A percentile compares a stretch with the other conserved stretches of the same genome.
Conservation (phyloP, 2,888 invertebrate genomes). For the Alitta virens region DNA sequence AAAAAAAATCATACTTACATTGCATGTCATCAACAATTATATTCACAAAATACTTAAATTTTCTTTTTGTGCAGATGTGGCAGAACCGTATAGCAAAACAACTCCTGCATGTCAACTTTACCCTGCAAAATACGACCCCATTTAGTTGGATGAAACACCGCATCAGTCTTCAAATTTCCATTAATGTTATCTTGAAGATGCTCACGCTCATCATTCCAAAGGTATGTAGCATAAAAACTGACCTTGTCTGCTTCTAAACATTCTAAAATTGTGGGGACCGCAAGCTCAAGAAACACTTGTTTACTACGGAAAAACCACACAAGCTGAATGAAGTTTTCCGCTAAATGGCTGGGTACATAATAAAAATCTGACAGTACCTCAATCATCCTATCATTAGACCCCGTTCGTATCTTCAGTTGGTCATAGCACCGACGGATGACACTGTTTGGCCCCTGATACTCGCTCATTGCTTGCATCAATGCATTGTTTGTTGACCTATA, state of each 20-base stretch:
- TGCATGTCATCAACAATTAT: too few species aligned
- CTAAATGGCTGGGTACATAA: conserved; percentile 25
- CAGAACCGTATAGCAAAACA: conserved; percentile 3
- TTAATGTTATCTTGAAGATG: too few species aligned
- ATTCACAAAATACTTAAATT: too few species aligned
- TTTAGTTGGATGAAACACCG: conserved; percentile 28
- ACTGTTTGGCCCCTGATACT: too few species aligned
- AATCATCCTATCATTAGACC: too few species aligned
- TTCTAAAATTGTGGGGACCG: conserved; percentile 24
- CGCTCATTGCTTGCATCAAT: too few species aligned
- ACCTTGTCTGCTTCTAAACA: conserved; percentile 20
- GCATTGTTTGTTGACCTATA: too few species aligned
- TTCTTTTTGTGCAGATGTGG: conserved; percentile 4
- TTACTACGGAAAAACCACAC: conserved; percentile 21
- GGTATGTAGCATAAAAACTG: neutral
- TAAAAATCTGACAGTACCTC: conserved; percentile 18
- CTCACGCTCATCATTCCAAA: too few species aligned
- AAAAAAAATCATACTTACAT: too few species aligned
- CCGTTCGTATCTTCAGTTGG: too few species aligned
- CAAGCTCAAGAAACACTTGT: conserved; percentile 30
- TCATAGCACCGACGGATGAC: too few species aligned
- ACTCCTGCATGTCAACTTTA: neutral
- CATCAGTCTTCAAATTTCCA: too few species aligned
- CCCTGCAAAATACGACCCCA: conserved; percentile 20
- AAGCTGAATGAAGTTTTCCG: conserved; percentile 21